A percentile compares a stretch with the other conserved stretches of the same genome.
Evolutionary conservation across 2,888 invertebrate species (phyloP).

Genomic region (Heliconius ethilla): DNA sequence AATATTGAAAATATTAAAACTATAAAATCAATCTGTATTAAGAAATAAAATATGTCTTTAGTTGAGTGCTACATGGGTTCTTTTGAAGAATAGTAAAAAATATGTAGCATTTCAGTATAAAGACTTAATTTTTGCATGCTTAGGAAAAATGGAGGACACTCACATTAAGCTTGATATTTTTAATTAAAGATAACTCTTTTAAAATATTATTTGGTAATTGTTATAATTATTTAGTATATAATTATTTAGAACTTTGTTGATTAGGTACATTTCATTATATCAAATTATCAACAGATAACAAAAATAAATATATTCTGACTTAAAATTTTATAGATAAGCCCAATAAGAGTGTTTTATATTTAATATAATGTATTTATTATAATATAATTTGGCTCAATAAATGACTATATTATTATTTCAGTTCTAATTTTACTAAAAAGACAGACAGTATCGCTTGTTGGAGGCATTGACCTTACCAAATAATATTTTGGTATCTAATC

Average conservation of each 20-base stretch:
- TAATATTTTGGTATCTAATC: conserved; percentile 16
- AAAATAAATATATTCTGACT: background rate
- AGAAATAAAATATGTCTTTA: no score
- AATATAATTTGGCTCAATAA: background rate
- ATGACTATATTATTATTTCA: background rate
- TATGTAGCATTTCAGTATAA: background rate
- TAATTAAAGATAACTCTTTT: background rate
- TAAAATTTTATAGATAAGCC: background rate
- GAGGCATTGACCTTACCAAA: conserved; percentile 6
- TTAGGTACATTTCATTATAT: background rate
- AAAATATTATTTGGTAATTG: background rate
- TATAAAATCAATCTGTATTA: no score
- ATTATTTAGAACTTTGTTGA: background rate
- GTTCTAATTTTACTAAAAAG: background rate
- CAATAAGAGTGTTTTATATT: background rate
- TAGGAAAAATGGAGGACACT: background rate
- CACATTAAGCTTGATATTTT: background rate
- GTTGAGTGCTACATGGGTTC: background rate
- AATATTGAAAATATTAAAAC: no score
- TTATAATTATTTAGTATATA: background rate
- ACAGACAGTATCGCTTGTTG: background rate
- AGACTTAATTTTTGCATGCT: no score
- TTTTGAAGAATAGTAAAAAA: background rate
- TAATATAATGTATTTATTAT: background rate
- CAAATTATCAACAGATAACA: background rate